These are phyloP conservation scores for Caenorhabditis parvicauda DNA, from an alignment of 2,888 invertebrate species.

Conservation along the genomic window DNA sequence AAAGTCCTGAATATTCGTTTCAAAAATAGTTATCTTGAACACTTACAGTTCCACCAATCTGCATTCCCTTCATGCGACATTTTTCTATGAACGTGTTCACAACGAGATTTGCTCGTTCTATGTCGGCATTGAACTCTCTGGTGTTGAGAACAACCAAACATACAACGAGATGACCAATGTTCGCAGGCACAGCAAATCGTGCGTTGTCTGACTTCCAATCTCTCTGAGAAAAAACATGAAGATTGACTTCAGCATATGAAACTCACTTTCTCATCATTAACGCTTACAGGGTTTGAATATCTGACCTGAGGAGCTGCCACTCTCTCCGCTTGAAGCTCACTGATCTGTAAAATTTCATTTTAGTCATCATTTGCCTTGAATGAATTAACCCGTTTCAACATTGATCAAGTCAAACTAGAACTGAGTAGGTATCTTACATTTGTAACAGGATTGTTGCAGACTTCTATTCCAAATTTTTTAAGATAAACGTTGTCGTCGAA, in stretches of 20 bases:
- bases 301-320: slow-evolving; percentile 11
- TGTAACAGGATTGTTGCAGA: slow-evolving; percentile 26
- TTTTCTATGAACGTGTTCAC: slow-evolving; percentile 8
- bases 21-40: too few relatives aligned
- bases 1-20: too few relatives aligned
- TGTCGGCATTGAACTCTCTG: slow-evolving; percentile 7
- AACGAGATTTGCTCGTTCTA: slow-evolving; percentile 3
- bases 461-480: slow-evolving; percentile 12
- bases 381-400: too few relatives aligned
- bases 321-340: slow-evolving; percentile 17
- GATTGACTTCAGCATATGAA: neutral
- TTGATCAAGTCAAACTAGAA: too few relatives aligned
- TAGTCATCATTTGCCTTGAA: neutral
- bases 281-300: slow-evolving; percentile 15
- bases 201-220: slow-evolving; percentile 22
- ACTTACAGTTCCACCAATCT: neutral
- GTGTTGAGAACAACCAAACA: slow-evolving; percentile 14
- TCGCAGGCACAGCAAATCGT: slow-evolving; percentile 8
- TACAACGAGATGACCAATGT: slow-evolving; percentile 13
- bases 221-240: slow-evolving; percentile 8
- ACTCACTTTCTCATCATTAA: slow-evolving; percentile 23
- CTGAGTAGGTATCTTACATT: slow-evolving; percentile 9
- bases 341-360: neutral
- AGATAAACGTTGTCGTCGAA: slow-evolving; percentile 18
- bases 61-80: slow-evolving; percentile 18